Evolutionary conservation across 2,888 invertebrate genomes (phyloP).

Genomic region (Caenorhabditis imperialis): DNA sequence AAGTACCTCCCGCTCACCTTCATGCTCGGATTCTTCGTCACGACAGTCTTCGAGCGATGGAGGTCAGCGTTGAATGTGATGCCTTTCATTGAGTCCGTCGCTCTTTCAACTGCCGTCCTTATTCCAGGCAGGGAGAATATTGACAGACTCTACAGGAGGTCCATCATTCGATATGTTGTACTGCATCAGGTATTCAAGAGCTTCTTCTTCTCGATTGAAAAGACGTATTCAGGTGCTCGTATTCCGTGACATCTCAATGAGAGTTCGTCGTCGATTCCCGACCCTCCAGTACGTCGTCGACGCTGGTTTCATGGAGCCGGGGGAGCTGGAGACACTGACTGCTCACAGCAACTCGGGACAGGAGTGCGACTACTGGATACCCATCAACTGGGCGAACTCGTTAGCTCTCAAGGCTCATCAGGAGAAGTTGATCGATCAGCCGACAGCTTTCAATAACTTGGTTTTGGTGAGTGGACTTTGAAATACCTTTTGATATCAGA

Average conservation of each 20-base stretch:
- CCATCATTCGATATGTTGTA: constrained; percentile 59
- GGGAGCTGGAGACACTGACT: constrained; percentile 58
- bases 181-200: constrained; percentile 46
- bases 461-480: constrained; percentile 22
- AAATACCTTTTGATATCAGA: no score
- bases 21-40: constrained; percentile 71
- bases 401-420: constrained; percentile 37
- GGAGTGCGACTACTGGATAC: constrained; percentile 76
- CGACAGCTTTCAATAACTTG: constrained; percentile 44
- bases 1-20: constrained; percentile 68
- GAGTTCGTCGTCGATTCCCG: constrained; percentile 67
- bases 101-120: constrained; percentile 55
- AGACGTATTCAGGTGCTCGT: constrained; percentile 61
- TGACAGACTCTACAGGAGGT: constrained; percentile 50
- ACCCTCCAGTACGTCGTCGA: constrained; percentile 64
- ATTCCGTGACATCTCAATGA: constrained; percentile 71
- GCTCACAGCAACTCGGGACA: constrained; percentile 54
- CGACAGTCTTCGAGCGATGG: constrained; percentile 67
- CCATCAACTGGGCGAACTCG: constrained; percentile 71
- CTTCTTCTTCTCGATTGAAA: background rate
- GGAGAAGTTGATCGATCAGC: constrained; percentile 42
- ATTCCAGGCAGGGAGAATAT: constrained; percentile 57
- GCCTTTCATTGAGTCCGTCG: constrained; percentile 64
- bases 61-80: constrained; percentile 58
- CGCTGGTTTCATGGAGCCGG: constrained; percentile 53